Conservation (phyloP, 2,797 vertebrate species). For the Sebastes glaucus region DNA sequence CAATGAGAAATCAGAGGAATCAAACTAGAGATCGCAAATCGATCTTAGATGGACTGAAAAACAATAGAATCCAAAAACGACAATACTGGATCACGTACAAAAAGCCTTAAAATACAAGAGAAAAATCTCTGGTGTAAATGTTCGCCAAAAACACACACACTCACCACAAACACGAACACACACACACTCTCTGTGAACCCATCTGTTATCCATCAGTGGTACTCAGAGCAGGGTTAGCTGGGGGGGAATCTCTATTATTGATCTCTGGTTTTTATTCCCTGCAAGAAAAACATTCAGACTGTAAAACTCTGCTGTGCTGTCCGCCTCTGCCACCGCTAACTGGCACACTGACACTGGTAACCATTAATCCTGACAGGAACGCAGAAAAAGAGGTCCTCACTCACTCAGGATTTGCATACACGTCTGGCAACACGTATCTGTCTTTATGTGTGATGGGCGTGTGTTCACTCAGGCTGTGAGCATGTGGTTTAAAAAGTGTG, state of each 20-base stretch:
- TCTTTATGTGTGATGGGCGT: neutral
- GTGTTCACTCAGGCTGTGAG: neutral
- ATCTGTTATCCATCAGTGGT: slow-evolving; percentile 76
- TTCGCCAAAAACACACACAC: slow-evolving; percentile 20
- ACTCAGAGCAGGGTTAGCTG: slow-evolving; percentile 52
- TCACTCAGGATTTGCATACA: slow-evolving; percentile 5
- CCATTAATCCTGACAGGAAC: slow-evolving; percentile 36
- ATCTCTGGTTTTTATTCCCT: slow-evolving; percentile 64
- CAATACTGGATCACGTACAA: slow-evolving; percentile 20
- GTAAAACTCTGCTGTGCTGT: slow-evolving; percentile 39
- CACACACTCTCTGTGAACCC: slow-evolving; percentile 47
- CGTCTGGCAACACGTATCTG: neutral
- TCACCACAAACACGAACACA: neutral
- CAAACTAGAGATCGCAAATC: slow-evolving; percentile 33
- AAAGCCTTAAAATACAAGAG: neutral
- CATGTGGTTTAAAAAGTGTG: slow-evolving; percentile 15
- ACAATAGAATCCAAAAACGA: slow-evolving; percentile 2
- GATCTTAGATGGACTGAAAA: slow-evolving; percentile 32
- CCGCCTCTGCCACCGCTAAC: slow-evolving; percentile 33
- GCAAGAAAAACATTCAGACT: slow-evolving; percentile 47
- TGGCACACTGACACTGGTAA: slow-evolving; percentile 32
- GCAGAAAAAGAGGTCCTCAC: neutral
- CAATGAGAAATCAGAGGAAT: slow-evolving; percentile 8
- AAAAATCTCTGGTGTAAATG: slow-evolving; percentile 15
- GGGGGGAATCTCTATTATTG: slow-evolving; percentile 63